Conservation (phyloP, 2,113 vertebrate genomes). For the Scophthalmus maximus region DNA sequence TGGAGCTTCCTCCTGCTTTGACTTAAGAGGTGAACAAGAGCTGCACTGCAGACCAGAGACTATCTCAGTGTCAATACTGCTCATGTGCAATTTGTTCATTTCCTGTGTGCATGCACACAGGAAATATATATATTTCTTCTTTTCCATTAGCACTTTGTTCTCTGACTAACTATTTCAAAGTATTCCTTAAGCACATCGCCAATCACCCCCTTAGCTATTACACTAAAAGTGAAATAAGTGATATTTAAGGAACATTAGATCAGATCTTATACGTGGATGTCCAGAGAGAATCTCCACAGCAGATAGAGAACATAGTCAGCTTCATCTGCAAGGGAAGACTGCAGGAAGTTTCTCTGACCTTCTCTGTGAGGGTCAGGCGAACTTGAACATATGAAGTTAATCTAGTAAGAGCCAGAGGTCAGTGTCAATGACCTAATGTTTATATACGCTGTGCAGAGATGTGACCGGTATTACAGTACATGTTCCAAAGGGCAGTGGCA, state of each 20-base stretch:
- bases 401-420: slow-evolving; percentile 53
- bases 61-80: not conserved
- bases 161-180: slow-evolving; percentile 23
- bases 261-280: slow-evolving; percentile 23
- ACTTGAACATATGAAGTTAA: slow-evolving; percentile 56
- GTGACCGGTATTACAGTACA: slow-evolving; percentile 46
- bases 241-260: slow-evolving; percentile 33
- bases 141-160: slow-evolving; percentile 23
- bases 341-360: slow-evolving; percentile 54
- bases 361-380: slow-evolving; percentile 29
- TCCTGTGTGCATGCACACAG: not conserved
- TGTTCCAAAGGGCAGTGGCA: slow-evolving; percentile 57
- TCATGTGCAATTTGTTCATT: not conserved
- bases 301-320: slow-evolving; percentile 29
- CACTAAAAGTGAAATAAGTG: slow-evolving; percentile 23
- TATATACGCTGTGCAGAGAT: slow-evolving; percentile 51
- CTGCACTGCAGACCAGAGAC: slow-evolving; percentile 44
- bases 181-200: not conserved
- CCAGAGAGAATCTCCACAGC: not conserved
- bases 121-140: slow-evolving; percentile 2
- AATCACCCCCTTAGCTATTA: slow-evolving; percentile 24
- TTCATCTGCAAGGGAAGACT: slow-evolving; percentile 26
- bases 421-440: slow-evolving; percentile 60
- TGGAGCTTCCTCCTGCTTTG: slow-evolving; percentile 65
- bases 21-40: slow-evolving; percentile 51